Evolutionary conservation across 2,113 vertebrate species (phyloP).

Genomic region (Centropus bengalensis): DNA sequence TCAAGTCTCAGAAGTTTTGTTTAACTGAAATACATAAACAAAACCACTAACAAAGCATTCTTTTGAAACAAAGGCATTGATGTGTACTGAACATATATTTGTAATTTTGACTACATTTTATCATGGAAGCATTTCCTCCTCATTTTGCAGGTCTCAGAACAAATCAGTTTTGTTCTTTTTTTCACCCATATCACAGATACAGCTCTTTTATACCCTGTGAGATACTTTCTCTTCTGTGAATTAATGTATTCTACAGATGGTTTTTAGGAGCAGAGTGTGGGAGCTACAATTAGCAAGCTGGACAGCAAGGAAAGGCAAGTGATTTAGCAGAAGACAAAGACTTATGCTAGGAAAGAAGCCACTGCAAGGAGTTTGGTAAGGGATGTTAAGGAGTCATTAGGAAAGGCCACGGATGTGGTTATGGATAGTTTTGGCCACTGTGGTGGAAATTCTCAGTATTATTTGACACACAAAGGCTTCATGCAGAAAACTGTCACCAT

Average conservation of each 20-base stretch:
- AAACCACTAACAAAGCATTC: background rate
- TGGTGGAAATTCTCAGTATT: slow-evolving; percentile 19
- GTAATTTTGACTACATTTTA: background rate
- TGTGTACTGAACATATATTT: background rate
- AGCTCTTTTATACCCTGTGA: background rate
- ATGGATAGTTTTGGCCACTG: background rate
- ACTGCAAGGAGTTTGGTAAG: background rate
- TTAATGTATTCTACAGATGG: background rate
- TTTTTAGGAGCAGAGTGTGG: background rate
- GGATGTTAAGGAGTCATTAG: background rate
- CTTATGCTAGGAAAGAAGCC: background rate
- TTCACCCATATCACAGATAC: background rate
- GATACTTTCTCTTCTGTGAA: background rate
- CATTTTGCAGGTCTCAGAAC: background rate
- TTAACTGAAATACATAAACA: background rate
- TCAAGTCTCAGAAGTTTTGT: background rate
- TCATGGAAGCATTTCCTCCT: background rate
- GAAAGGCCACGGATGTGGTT: background rate
- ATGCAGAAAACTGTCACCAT: background rate
- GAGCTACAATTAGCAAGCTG: background rate
- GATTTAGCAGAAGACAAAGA: background rate
- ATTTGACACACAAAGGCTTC: background rate
- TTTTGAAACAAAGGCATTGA: background rate
- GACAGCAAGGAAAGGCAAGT: background rate
- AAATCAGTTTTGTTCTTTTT: background rate